Percentiles rank a stretch among this genome's conserved stretches.
phyloP scores from a whole-genome alignment of 2,113 vertebrate species.

The Thunnus maccoyii region DNA sequence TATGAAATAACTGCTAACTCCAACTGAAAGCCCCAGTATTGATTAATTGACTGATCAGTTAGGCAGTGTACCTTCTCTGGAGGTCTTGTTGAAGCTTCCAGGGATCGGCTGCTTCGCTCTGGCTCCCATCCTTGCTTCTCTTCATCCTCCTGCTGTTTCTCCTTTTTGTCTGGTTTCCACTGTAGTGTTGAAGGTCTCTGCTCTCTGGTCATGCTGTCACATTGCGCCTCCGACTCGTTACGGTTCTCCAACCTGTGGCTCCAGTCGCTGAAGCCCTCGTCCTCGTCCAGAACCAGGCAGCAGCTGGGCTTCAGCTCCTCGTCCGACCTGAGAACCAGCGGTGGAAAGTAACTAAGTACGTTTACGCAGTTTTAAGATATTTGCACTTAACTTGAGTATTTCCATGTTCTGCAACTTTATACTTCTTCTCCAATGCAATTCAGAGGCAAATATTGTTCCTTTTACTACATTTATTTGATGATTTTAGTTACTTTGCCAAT shows the following conservation, averaged over 20 bases:
- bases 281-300: conserved; percentile 87
- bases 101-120: conserved; percentile 3
- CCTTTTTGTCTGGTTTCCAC: conserved; percentile 23
- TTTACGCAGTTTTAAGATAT: too few relatives aligned
- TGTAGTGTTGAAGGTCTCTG: conserved; percentile 9
- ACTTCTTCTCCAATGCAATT: too few relatives aligned
- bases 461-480: too few relatives aligned
- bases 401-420: too few relatives aligned
- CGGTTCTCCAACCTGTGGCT: conserved; percentile 87
- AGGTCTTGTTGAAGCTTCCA: conserved; percentile 29
- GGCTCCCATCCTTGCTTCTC: conserved; percentile 18
- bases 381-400: too few relatives aligned
- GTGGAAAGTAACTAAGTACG: neutral
- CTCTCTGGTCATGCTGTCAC: neutral
- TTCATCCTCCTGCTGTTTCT: conserved; percentile 41
- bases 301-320: conserved; percentile 78
- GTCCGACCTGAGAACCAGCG: conserved; percentile 71
- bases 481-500: too few relatives aligned
- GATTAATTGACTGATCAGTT: neutral
- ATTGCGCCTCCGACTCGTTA: conserved; percentile 57
- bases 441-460: too few relatives aligned
- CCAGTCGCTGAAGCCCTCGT: conserved; percentile 95
- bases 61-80: conserved; percentile 47
- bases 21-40: too few relatives aligned
- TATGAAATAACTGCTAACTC: too few relatives aligned